phyloP scores from a whole-genome alignment of 2,888 invertebrate species.

The Drosophila longiperda region DNA sequence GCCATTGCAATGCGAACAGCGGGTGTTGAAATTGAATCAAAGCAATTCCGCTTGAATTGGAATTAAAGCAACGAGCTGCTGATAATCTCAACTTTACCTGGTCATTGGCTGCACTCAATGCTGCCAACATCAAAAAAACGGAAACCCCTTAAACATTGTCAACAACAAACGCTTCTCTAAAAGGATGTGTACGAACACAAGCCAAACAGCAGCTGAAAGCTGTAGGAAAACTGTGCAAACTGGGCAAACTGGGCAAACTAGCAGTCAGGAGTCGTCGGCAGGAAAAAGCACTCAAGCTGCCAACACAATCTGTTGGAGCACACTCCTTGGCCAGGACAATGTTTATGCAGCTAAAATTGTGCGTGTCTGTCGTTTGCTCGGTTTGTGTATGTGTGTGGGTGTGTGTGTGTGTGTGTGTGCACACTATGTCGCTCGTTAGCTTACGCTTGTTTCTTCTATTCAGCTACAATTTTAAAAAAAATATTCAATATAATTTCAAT shows the following conservation, averaged over 20 bases:
- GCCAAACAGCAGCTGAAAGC: slow-evolving; percentile 22
- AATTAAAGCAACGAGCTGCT: slow-evolving; percentile 16
- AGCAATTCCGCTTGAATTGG: slow-evolving; percentile 19
- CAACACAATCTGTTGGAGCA: slow-evolving; percentile 26
- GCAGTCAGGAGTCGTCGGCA: neutral
- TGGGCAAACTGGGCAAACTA: slow-evolving; percentile 7
- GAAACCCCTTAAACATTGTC: slow-evolving; percentile 22
- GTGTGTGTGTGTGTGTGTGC: slow-evolving; percentile 2
- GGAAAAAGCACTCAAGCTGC: slow-evolving; percentile 34
- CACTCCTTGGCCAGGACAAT: slow-evolving; percentile 33
- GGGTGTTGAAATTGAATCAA: slow-evolving; percentile 39
- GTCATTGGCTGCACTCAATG: slow-evolving; percentile 13
- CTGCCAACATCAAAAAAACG: neutral
- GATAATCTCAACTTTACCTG: slow-evolving; percentile 14
- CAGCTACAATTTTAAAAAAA: neutral
- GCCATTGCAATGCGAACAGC: slow-evolving; percentile 51
- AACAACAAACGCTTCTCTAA: slow-evolving; percentile 17
- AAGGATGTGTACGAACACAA: slow-evolving; percentile 2
- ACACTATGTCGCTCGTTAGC: slow-evolving; percentile 31
- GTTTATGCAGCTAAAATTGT: slow-evolving; percentile 25
- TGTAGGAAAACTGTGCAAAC: neutral
- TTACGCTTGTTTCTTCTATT: slow-evolving; percentile 21
- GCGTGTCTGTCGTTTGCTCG: neutral
- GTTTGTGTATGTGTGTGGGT: neutral
- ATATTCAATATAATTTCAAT: neutral